Base-by-base conservation (phyloP, 1,140 invertebrate genomes). In the Brachionus paranguensis region DNA sequence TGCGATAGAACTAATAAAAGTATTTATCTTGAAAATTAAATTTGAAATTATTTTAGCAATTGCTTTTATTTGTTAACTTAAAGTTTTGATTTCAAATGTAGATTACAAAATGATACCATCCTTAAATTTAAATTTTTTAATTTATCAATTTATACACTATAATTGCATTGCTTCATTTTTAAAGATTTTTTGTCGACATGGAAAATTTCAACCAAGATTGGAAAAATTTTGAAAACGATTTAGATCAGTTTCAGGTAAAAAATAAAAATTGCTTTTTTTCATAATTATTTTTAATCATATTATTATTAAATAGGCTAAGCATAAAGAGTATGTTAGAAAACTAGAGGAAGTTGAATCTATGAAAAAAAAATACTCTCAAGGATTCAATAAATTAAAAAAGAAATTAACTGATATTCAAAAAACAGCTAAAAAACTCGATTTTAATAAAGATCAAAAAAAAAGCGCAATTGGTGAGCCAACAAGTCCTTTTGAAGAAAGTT, bases 291-390 rank as follows among this genome's bases (percentile, higher is more conserved):
- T 72, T 41, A 1, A 45, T 45, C 5, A n/a, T 43, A 74, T 43
- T 11, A 17, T 24, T 76, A 24, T 11, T 27, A 47, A 47, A 17
- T n/a, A 89, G 88, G 85, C 86, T 60, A 85, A 86, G 3, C 87
- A 95, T 88, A 93, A 94, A 87, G 92, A 93, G 72, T 97, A 97
- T 91, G 89, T 93, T 50, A 91, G 92, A 74, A 94, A 95, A 89
- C 90, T 97, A 84, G 94, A 95, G 86, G 93, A 95, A 90, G 90
- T 97, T 50, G 91, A 92, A 45, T 92, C 93, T 86, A 89, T 94
- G 14, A 95, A 97, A 89, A 92, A 93, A 88, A 93, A 95, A 93
- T 96, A 95, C 90, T 90, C 94, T 64, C 95, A 97, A 90, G 95
- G 97, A 88, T 92, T 93, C 84, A 97, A 97, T 90, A 92, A 95